Evolutionary conservation across 2,797 vertebrate species (phyloP), one percentile per base, ranked within the genome.

Genomic region (Takifugu rubripes): DNA sequence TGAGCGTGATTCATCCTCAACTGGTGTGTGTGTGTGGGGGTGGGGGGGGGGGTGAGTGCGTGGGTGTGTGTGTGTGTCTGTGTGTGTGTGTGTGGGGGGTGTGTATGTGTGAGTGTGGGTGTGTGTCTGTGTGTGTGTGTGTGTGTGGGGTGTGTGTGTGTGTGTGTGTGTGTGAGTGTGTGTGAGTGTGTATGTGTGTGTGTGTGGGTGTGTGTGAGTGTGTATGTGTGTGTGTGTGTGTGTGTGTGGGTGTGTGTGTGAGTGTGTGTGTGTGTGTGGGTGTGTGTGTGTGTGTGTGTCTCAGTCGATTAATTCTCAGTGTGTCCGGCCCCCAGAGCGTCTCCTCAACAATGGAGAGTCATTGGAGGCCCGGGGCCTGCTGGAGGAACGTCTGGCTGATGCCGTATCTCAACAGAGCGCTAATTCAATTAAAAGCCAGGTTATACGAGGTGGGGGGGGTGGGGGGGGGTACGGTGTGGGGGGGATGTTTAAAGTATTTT

Each of bases 401-500:
- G 51, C 60, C 48, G 10, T 83, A 78, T 83, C 84, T 72, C 67
- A 47, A 74, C 68, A 50, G 59, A 75, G 52, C 29, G 6, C 71
- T 84, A 87, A 87, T 87, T 87, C 52, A 84, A 84, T 86, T 83
- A 83, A 72, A 33, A 78, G 56, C 2, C 54, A 54, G 66, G 68
- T 56, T 29, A 29, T 60, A 26, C 48, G 48, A 60, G 21, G 56
- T 10, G 49, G 54, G 25, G 48, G 57, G 21, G 15, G 6, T 24
- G 60, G 25, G 21, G 49, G 24, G 9, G 51, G 11, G 54, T n/a
- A 44, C 17, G 15, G 5, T 9, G 57, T 12, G 29, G 52, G 24
- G 10, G 54, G 12, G 31, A 25, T 6, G 26, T 24, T 40, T 21
- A 54, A 40, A 36, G 12, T 6, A 6, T 15, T 17, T 47, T 40